Conservation (phyloP, 2,113 vertebrate genomes). For the Jacana jacana region DNA sequence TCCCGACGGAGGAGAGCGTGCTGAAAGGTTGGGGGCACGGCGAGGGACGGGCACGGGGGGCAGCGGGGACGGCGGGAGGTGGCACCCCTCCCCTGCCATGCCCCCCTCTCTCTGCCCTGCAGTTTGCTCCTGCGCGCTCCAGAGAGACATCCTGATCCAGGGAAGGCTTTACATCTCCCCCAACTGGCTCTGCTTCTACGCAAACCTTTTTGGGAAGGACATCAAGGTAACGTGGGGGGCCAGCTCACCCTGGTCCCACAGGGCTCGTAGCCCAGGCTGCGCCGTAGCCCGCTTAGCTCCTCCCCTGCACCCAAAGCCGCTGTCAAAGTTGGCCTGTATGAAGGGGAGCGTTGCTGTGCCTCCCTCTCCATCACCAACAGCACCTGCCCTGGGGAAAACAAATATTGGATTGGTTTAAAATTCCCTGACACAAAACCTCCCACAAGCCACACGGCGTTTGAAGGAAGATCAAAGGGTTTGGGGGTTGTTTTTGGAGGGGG, state of each 20-base stretch:
- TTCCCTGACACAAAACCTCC: background rate
- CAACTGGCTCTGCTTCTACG: constrained; percentile 97
- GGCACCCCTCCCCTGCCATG: background rate
- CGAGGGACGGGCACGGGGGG: fast-evolving
- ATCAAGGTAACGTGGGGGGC: constrained; percentile 83
- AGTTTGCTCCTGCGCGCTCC: constrained; percentile 96
- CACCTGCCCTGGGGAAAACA: background rate
- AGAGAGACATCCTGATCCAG: constrained; percentile 93
- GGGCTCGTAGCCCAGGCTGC: background rate
- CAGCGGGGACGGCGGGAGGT: fast-evolving
- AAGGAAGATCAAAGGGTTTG: constrained; percentile 5
- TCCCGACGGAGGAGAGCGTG: constrained; percentile 89
- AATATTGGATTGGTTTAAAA: background rate
- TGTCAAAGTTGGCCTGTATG: fast-evolving
- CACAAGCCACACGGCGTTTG: fast-evolving
- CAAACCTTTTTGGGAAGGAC: constrained; percentile 96
- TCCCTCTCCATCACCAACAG: background rate
- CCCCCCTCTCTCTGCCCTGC: background rate
- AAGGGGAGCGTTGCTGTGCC: background rate
- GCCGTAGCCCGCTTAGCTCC: background rate
- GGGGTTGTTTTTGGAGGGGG: too few relatives aligned
- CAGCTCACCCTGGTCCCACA: fast-evolving
- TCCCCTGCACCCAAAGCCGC: background rate
- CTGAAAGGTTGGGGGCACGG: constrained; percentile 86
- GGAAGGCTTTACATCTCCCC: constrained; percentile 95